These are phyloP conservation scores for Sarcophaga subvicina DNA, from an alignment of 2,888 invertebrate species.

Conservation along the genomic window DNA sequence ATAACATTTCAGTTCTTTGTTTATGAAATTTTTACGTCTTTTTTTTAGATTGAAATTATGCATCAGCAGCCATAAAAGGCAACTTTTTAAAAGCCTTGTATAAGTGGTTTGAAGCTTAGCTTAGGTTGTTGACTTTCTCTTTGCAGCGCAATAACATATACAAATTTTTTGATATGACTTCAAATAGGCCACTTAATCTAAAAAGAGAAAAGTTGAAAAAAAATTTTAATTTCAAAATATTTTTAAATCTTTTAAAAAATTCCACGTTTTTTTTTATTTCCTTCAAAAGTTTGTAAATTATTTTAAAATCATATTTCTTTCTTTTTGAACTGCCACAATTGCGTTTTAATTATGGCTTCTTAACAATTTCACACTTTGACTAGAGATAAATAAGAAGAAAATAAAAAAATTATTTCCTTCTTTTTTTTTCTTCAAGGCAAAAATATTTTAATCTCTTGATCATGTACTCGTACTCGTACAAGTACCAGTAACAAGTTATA, in stretches of 20 bases:
- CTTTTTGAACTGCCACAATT: constrained; percentile 24
- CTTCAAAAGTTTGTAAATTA: constrained; percentile 23
- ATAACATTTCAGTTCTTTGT: constrained; percentile 15
- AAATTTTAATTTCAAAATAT: background rate
- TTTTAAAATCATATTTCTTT: background rate
- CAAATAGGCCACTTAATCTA: background rate
- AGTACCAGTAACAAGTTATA: too few species aligned
- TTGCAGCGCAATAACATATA: background rate
- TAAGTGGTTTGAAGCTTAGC: too few species aligned
- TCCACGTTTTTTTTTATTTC: background rate
- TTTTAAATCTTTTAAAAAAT: background rate
- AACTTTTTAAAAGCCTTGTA: constrained; percentile 3
- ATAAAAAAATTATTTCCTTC: too few species aligned
- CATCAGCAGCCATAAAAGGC: constrained; percentile 22
- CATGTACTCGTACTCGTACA: too few species aligned
- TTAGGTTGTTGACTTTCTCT: background rate
- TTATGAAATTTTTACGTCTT: background rate
- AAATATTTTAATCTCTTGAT: too few species aligned
- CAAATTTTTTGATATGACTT: background rate
- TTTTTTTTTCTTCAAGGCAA: too few species aligned
- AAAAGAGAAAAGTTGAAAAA: constrained; percentile 22
- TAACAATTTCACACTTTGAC: constrained; percentile 37
- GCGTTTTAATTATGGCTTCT: constrained; percentile 31
- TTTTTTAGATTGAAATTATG: constrained; percentile 7
- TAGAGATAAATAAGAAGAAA: background rate